Evolutionary conservation across 2,797 vertebrate genomes (phyloP).

Genomic region (Meda fulgida): DNA sequence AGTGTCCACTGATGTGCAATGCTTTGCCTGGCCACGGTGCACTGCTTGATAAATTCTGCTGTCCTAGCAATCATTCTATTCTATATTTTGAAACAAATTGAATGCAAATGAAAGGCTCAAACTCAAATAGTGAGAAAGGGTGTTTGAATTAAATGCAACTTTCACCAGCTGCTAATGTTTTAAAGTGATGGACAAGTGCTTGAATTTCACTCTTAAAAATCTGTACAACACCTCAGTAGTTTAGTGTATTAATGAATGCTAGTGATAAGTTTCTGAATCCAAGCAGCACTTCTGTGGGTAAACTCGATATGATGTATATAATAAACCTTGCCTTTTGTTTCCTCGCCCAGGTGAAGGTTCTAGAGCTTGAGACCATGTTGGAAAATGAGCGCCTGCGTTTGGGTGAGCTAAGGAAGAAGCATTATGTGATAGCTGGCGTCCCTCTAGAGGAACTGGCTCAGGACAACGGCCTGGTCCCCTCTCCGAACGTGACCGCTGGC

Average conservation of each 20-base stretch:
- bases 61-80: neutral
- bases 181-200: neutral
- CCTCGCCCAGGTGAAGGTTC: slow-evolving; percentile 87
- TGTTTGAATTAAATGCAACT: neutral
- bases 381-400: slow-evolving; percentile 88
- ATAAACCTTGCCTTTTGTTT: neutral
- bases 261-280: neutral
- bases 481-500: slow-evolving; percentile 19
- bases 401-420: slow-evolving; percentile 92
- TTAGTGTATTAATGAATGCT: neutral
- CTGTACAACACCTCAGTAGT: neutral
- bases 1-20: neutral
- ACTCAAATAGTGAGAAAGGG: neutral
- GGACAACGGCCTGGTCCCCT: slow-evolving; percentile 67
- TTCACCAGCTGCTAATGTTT: neutral
- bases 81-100: neutral
- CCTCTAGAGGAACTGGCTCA: slow-evolving; percentile 64
- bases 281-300: neutral
- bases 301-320: neutral
- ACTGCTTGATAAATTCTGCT: neutral
- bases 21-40: neutral
- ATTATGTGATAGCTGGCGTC: slow-evolving; percentile 86
- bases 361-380: slow-evolving; percentile 89
- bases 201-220: neutral
- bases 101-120: neutral